Base-by-base conservation (phyloP, 2,113 vertebrate species). In the Otis tarda region DNA sequence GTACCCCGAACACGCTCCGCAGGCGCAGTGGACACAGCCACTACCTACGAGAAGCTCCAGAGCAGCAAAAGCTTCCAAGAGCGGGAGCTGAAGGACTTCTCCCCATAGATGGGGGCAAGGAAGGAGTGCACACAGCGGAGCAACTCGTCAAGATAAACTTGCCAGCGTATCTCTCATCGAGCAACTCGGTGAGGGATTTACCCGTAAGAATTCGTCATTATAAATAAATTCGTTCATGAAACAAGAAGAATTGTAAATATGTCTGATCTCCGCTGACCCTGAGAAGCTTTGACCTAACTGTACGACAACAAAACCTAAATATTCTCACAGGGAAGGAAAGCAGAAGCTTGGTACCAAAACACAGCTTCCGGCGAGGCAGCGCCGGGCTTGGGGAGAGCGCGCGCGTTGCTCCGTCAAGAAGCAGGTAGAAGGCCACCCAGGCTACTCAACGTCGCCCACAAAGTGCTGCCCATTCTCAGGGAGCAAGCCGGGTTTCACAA, bases 91-190 rank as follows among this genome's bases (percentile, higher is more conserved):
- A 47, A 21, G 3, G 10, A 53, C 64, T 53, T 45, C 25, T 70
- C 12, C 28, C 28, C n/a, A 49, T 3, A 35, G 64, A 4, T 7
- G 7, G 30, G 37, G 18, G 12, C 21, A 24, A n/a, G 31, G 14
- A 74, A 33, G 50, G 56, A 87, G 22, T 0, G 1, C 9, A 22
- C 14, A 2, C 12, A 61, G 50, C 50, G 3, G 4, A 91, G 20
- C 49, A 50, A 33, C 30, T n/a, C 3, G 0, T 28, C 0, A 0
- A 49, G 22, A 23, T 19, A 67, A 83, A 76, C 56, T 28, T 5
- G 1, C 5, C 4, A 2, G 15, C 12, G 18, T 6, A 37, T 27
- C 12, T 28, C 27, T 37, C 18, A 1, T n/a, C 1, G 0, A 84
- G 43, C 25, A 43, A 37, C 45, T n/a, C 4, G 0, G 56, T 4